These are phyloP conservation scores for Lycocerus yunnanus DNA, from an alignment of 2,888 invertebrate genomes.

Conservation along the genomic window DNA sequence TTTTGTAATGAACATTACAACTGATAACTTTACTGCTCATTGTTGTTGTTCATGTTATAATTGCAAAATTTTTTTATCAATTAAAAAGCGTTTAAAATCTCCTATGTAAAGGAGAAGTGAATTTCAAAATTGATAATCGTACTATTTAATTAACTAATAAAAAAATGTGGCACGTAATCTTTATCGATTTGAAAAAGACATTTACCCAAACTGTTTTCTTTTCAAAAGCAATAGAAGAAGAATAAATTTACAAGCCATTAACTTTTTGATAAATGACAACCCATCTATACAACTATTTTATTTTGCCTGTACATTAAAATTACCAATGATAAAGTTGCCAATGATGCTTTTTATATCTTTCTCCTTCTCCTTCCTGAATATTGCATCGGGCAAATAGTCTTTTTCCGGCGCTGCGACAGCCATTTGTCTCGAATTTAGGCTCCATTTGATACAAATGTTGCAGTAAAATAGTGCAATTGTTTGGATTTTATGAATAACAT, in stretches of 20 bases:
- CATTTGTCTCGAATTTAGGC: constrained; percentile 48
- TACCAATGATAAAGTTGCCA: constrained; percentile 43
- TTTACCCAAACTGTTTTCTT: constrained; percentile 1
- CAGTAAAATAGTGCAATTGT: constrained; percentile 29
- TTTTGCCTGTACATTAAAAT: constrained; percentile 46
- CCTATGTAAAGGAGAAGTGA: not conserved
- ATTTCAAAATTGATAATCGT: not conserved
- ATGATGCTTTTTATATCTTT: constrained; percentile 41
- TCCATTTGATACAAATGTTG: constrained; percentile 45
- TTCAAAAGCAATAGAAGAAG: constrained; percentile 8
- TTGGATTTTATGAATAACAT: constrained; percentile 14
- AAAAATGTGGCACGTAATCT: not conserved
- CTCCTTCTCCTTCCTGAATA: constrained; percentile 51
- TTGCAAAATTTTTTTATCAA: not conserved
- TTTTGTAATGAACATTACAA: constrained; percentile 10
- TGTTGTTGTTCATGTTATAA: constrained; percentile 18
- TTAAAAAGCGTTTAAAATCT: not conserved
- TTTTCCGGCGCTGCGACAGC: constrained; percentile 43
- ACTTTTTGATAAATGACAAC: constrained; percentile 62
- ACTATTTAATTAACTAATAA: not conserved
- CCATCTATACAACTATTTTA: constrained; percentile 43
- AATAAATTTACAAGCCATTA: constrained; percentile 63
- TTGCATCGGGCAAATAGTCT: constrained; percentile 40
- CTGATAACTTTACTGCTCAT: constrained; percentile 13
- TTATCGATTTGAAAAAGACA: not conserved